Evolutionary conservation across 2,888 invertebrate species (phyloP).

Genomic region (Cremastinae sp.): DNA sequence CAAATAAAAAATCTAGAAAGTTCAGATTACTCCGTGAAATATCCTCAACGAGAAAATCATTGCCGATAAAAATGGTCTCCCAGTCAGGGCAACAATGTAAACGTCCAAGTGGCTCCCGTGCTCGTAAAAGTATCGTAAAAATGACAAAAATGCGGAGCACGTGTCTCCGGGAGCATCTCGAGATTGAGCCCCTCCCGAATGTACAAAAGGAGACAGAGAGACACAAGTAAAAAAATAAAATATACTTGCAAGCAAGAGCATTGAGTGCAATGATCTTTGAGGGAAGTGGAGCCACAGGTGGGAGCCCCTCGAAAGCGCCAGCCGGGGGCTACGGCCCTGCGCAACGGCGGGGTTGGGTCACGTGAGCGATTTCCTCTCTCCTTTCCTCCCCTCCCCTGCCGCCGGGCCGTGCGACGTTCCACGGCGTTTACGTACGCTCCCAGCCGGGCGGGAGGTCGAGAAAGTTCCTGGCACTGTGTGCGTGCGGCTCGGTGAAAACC

Average conservation of each 20-base stretch:
- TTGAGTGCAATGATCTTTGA: constrained; percentile 29
- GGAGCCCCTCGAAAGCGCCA: constrained; percentile 66
- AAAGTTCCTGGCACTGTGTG: constrained; percentile 22
- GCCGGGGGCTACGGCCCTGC: constrained; percentile 65
- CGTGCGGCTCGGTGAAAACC: constrained; percentile 31
- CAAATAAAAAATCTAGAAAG: too few species aligned
- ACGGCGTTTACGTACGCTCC: constrained; percentile 40
- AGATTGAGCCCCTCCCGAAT: constrained; percentile 22
- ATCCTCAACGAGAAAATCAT: neutral
- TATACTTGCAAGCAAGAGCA: neutral
- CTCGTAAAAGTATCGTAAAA: constrained; percentile 11
- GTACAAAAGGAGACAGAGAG: constrained; percentile 1
- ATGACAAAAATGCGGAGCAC: constrained; percentile 33
- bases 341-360: constrained; percentile 66
- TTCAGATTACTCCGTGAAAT: neutral
- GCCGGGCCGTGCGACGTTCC: neutral
- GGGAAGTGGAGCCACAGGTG: constrained; percentile 73
- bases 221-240: constrained; percentile 13
- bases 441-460: constrained; percentile 36
- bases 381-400: constrained; percentile 2
- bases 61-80: neutral
- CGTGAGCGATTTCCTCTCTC: constrained; percentile 65
- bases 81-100: neutral
- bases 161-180: constrained; percentile 13
- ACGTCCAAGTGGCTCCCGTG: neutral